phyloP scores from a whole-genome alignment of 1,140 invertebrate genomes.

The Calycopis cecrops region DNA sequence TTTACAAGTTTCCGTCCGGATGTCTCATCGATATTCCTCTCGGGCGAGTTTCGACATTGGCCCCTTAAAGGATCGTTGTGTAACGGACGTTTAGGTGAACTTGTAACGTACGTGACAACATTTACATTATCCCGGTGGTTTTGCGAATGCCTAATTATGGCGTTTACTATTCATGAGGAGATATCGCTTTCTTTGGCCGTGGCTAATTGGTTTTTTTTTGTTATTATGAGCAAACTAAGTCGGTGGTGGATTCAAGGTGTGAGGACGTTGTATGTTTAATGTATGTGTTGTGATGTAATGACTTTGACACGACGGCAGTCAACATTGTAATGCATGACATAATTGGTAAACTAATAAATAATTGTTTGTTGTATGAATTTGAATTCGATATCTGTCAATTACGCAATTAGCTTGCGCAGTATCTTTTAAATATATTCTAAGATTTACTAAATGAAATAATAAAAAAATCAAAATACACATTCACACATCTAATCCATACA shows the following conservation, averaged over 20 bases:
- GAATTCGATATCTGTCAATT: too few species aligned
- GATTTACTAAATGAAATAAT: too few species aligned
- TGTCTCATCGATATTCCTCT: slow-evolving; percentile 65
- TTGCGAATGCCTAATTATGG: slow-evolving; percentile 49
- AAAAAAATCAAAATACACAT: too few species aligned
- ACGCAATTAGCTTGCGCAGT: too few species aligned
- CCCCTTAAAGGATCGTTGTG: slow-evolving; percentile 61
- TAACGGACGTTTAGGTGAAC: slow-evolving; percentile 58
- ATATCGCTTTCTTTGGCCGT: slow-evolving; percentile 55
- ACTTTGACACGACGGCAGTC: background rate
- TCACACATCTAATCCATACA: too few species aligned
- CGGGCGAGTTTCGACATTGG: slow-evolving; percentile 56
- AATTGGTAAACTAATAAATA: too few species aligned
- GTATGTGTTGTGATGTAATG: slow-evolving; percentile 10
- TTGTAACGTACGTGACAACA: slow-evolving; percentile 54
- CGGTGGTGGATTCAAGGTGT: slow-evolving; percentile 14
- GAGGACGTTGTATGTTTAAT: slow-evolving; percentile 15
- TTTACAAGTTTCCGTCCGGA: slow-evolving; percentile 56
- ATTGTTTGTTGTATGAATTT: too few species aligned
- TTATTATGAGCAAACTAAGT: slow-evolving; percentile 27
- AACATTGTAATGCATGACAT: too few species aligned
- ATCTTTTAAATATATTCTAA: too few species aligned
- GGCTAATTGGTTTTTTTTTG: slow-evolving; percentile 40
- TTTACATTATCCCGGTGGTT: slow-evolving; percentile 29
- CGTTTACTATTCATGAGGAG: slow-evolving; percentile 60